Evolutionary conservation across 2,113 vertebrate genomes (phyloP), one percentile per base, ranked within the genome.

Genomic region (Aleadryas rufinucha): DNA sequence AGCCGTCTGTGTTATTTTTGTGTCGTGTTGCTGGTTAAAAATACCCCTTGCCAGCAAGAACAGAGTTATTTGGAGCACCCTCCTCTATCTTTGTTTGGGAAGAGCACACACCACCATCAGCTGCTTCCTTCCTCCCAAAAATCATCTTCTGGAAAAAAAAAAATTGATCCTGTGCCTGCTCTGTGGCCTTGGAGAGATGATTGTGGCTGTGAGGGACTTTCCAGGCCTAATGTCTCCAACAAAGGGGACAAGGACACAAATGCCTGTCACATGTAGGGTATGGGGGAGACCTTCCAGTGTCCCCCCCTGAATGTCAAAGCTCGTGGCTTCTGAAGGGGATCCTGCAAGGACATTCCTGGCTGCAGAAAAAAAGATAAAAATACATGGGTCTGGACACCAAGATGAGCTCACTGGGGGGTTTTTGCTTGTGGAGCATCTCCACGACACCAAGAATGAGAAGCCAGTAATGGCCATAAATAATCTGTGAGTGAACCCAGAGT

Each of bases 61-160:
- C 13, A 1, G 60, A 77, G 78, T 94, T 94, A 95, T 97, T 94
- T 97, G 85, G 90, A 84, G 94, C 70, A 72, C 68, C 84, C 95
- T 88, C 94, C 75, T 96, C 96, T 97, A 86, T 93, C 93, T 97
- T 91, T 88, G 81, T 93, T 96, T 95, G 92, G 84, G 86, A 93
- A 75, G 76, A 93, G 83, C 33, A 1, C 56, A 52, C 7, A 0
- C 72, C 52, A 27, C 59, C 22, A 57, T 95, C 87, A 92, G 84
- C 84, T 85, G 70, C 60, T 45, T 80, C 60, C 69, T 77, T 87
- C 79, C 50, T 79, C 66, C 70, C 60, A 71, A 84, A 93, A 95
- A 81, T 44, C 1, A 0, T 42, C 91, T 95, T 70, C 81, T 91
- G 13, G 5, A 70, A 87, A 91, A 95, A 42, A 42, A 42, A 41